phyloP scores from a whole-genome alignment of 2,113 vertebrate species.

The Dasyurus viverrinus region DNA sequence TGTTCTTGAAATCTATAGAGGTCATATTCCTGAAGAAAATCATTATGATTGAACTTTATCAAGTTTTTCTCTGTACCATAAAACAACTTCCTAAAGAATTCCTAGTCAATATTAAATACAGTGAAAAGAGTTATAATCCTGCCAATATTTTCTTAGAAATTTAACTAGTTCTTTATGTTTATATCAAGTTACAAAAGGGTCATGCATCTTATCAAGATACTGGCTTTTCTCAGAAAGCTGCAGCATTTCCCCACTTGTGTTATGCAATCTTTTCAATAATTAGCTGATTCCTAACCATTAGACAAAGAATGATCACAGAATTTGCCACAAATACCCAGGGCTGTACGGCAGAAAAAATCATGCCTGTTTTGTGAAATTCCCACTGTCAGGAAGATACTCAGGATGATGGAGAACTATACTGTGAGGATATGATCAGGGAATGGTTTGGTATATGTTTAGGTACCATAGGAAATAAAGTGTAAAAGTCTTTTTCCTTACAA shows the following conservation, averaged over 20 bases:
- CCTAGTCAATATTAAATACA: neutral
- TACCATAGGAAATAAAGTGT: constrained; percentile 7
- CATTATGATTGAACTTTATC: neutral
- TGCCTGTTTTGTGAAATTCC: constrained; percentile 43
- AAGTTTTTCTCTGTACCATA: neutral
- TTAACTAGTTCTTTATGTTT: neutral
- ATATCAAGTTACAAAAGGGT: neutral
- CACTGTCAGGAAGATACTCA: neutral
- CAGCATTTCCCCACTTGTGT: neutral
- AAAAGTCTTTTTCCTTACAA: neutral
- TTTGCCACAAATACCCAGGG: constrained; percentile 3
- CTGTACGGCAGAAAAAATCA: constrained; percentile 4
- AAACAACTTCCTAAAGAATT: neutral
- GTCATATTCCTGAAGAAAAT: neutral
- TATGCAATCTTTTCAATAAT: neutral
- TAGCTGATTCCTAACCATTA: neutral
- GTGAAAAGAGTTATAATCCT: neutral
- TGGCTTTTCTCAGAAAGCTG: constrained; percentile 35
- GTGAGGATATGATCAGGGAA: neutral
- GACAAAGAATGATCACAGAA: constrained; percentile 42
- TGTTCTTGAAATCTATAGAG: neutral
- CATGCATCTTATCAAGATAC: constrained; percentile 44
- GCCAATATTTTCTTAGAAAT: neutral
- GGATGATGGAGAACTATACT: neutral
- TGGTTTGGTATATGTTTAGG: constrained; percentile 42